Evolutionary conservation across 2,797 vertebrate species (phyloP), one percentile per base, ranked within the genome.

Genomic region (Nyctibius grandis): DNA sequence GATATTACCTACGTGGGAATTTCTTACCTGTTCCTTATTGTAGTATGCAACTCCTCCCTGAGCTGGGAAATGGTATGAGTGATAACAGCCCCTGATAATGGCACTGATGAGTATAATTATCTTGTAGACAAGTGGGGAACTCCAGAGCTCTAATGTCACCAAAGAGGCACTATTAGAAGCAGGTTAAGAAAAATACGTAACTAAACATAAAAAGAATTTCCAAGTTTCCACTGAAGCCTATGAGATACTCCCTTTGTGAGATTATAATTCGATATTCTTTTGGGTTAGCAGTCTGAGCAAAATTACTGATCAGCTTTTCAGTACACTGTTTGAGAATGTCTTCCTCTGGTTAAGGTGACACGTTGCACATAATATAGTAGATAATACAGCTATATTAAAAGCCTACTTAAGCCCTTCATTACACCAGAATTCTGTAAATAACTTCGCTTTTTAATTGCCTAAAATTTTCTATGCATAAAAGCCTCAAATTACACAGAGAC

Each of bases 311-410:
- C 78, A 70, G 61, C 50, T 91, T 93, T 95, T 88, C 79, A 74
- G 67, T 40, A 80, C 34, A 79, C 80, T n/a, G 28, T 57, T 76
- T 34, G 54, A 93, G 95, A 96, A 95, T 86, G 56, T 93, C 83
- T 96, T 95, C n/a, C 63, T 91, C 88, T 91, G 69, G 85, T 90
- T 93, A 90, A 82, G 82, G 87, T 31, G 70, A 75, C 78, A 85
- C 36, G 28, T 20, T 82, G 76, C 91, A 72, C 20, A 16, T 64
- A 75, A 50, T 48, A 59, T 1, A 76, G 67, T 75, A 96, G 95
- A 91, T 93, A 96, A 90, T 85, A 63, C 48, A 54, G 83, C 77
- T 96, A 65, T 86, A 89, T 91, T 96, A 96, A 95, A 95, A 95
- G 74, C 94, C 91, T 91, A 65, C 89, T 97, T 95, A 95, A 65